Evolutionary conservation across 2,797 vertebrate genomes (phyloP).

Genomic region (Kryptolebias ocellatus): DNA sequence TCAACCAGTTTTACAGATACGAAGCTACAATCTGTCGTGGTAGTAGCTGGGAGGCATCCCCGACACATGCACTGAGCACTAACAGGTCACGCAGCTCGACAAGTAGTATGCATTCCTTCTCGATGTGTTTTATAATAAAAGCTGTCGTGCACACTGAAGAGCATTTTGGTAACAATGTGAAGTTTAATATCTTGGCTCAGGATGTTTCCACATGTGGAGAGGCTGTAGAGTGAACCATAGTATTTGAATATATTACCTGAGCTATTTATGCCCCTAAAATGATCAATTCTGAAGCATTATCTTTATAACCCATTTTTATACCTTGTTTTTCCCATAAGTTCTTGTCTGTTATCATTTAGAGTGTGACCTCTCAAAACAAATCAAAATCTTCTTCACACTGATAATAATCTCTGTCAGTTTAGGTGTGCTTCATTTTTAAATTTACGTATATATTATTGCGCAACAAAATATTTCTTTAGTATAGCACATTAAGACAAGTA

Average conservation of each 20-base stretch:
- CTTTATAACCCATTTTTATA: not conserved
- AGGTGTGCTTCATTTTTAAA: not conserved
- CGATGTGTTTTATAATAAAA: too few species aligned
- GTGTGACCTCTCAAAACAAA: not conserved
- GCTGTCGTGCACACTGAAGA: not conserved
- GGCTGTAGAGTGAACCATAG: not conserved
- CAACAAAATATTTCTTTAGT: not conserved
- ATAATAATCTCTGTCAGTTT: not conserved
- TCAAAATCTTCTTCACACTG: not conserved
- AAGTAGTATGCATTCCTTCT: not conserved
- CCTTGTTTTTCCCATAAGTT: not conserved
- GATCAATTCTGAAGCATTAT: not conserved
- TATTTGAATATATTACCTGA: not conserved
- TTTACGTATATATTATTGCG: not conserved
- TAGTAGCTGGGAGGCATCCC: too few species aligned
- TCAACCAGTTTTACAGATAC: too few species aligned
- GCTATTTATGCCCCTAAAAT: not conserved
- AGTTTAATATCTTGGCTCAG: not conserved
- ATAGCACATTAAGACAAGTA: not conserved
- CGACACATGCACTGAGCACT: too few species aligned
- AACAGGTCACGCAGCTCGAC: too few species aligned
- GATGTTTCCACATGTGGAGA: not conserved
- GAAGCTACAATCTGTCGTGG: too few species aligned
- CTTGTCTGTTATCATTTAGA: not conserved
- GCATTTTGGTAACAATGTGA: not conserved